Percentiles rank a stretch among this genome's conserved stretches.
phyloP scores from a whole-genome alignment of 2,113 vertebrate genomes.

The Brevimyrus niger region DNA sequence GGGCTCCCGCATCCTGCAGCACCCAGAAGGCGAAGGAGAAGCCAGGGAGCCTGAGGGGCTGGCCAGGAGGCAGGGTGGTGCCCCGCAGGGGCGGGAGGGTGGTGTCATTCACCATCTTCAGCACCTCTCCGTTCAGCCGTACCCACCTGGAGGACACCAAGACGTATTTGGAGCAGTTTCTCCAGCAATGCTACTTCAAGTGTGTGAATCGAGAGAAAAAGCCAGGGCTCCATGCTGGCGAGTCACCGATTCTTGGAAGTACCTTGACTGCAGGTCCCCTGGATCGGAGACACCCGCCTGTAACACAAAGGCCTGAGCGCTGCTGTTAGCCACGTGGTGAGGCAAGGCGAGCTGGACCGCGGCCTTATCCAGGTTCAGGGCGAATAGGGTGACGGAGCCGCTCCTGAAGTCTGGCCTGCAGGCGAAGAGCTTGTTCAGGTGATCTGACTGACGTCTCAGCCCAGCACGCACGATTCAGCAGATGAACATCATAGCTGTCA shows the following conservation, averaged over 20 bases:
- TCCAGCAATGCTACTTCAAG: neutral
- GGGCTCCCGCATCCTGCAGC: constrained; percentile 61
- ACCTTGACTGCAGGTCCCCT: constrained; percentile 75
- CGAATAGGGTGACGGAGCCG: constrained; percentile 76
- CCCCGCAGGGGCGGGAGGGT: constrained; percentile 68
- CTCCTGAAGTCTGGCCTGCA: constrained; percentile 62
- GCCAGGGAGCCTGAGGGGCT: constrained; percentile 64
- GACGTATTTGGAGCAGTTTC: neutral
- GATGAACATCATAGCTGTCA: neutral
- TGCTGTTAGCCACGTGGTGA: constrained; percentile 40
- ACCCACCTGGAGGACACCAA: constrained; percentile 53
- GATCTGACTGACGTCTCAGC: neutral
- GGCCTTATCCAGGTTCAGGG: constrained; percentile 68
- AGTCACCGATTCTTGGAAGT: constrained; percentile 21
- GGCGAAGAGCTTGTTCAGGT: constrained; percentile 5
- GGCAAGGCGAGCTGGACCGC: constrained; percentile 61
- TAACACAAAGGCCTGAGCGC: constrained; percentile 74
- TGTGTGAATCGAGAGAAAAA: neutral
- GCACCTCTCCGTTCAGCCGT: constrained; percentile 64
- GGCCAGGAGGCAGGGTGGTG: constrained; percentile 47
- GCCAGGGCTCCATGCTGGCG: neutral
- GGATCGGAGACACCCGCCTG: constrained; percentile 56
- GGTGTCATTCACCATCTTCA: constrained; percentile 76
- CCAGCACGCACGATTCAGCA: neutral
- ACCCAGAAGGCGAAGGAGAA: constrained; percentile 82